Conservation (phyloP, 2,113 vertebrate genomes). For the Phycodurus eques region DNA sequence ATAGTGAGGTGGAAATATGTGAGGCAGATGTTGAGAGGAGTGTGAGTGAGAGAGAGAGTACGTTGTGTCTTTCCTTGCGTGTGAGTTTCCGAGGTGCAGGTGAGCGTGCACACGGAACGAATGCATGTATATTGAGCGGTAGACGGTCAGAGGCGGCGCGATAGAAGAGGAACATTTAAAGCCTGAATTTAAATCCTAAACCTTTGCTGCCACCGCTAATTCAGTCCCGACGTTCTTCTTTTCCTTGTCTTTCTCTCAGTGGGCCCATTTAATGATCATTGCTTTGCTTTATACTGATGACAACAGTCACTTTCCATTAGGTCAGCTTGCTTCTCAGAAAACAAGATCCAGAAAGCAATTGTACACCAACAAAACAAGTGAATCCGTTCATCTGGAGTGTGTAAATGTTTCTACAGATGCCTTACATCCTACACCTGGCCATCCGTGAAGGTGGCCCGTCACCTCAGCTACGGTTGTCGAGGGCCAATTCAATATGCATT, state of each 20-base stretch:
- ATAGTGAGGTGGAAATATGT: not conserved
- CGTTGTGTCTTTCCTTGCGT: not conserved
- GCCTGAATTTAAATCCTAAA: conserved; percentile 40
- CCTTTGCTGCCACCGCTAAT: conserved; percentile 48
- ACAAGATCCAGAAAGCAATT: conserved; percentile 42
- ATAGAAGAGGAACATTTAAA: conserved; percentile 54
- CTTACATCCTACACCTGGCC: not conserved
- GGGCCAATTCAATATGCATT: not conserved
- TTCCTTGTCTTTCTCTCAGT: conserved; percentile 25
- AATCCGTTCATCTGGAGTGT: not conserved
- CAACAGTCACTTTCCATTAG: conserved; percentile 41
- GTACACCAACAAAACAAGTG: not conserved
- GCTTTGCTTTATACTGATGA: conserved; percentile 26
- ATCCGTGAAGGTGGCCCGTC: not conserved
- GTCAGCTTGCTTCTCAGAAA: conserved; percentile 25
- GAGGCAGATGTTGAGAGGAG: conserved; percentile 31
- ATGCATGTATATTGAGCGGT: conserved; percentile 27
- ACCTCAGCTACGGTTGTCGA: not conserved
- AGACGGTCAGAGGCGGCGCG: conserved; percentile 30
- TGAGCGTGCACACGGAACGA: not conserved
- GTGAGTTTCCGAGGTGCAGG: not conserved
- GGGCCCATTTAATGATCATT: conserved; percentile 36
- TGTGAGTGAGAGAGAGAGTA: not conserved
- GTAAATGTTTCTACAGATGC: not conserved
- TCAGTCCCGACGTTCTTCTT: conserved; percentile 52